Conservation (phyloP, 2,888 invertebrate species). For the Ametastegia equiseti region DNA sequence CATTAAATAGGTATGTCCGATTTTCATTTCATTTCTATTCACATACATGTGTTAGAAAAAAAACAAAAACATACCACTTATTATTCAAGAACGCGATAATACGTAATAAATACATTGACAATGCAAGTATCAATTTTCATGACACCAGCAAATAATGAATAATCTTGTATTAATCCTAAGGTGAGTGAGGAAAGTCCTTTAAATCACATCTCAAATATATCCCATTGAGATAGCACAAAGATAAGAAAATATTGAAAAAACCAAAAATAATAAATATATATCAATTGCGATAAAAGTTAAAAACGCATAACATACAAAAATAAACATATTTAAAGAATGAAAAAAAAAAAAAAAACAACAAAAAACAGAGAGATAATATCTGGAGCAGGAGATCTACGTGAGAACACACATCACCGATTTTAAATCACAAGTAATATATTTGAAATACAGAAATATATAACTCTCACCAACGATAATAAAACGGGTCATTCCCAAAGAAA, state of each 20-base stretch:
- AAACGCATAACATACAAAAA: slow-evolving; percentile 36
- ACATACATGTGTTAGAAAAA: slow-evolving; percentile 1
- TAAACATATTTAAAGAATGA: slow-evolving; percentile 7
- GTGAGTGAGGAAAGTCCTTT: background rate
- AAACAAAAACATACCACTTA: slow-evolving; percentile 1
- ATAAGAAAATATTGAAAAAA: slow-evolving; percentile 22
- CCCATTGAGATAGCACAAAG: slow-evolving; percentile 33
- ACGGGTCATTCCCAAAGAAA: slow-evolving; percentile 5
- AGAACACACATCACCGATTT: slow-evolving; percentile 43
- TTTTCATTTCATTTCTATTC: slow-evolving; percentile 28
- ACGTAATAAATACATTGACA: background rate
- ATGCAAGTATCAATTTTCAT: slow-evolving; percentile 9
- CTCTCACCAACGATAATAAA: slow-evolving; percentile 6
- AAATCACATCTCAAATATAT: slow-evolving; percentile 27
- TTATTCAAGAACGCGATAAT: background rate
- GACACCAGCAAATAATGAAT: slow-evolving; percentile 6
- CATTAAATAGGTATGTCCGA: background rate
- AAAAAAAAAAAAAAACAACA: background rate
- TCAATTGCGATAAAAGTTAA: slow-evolving; percentile 10
- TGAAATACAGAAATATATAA: slow-evolving; percentile 30
- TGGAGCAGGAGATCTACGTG: slow-evolving; percentile 38
- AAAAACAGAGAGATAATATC: slow-evolving; percentile 31
- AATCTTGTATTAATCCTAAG: slow-evolving; percentile 7
- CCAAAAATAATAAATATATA: background rate
- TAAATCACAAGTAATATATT: background rate